Conservation (phyloP, 2,113 vertebrate genomes). For the Trichomycterus rosablanca region DNA sequence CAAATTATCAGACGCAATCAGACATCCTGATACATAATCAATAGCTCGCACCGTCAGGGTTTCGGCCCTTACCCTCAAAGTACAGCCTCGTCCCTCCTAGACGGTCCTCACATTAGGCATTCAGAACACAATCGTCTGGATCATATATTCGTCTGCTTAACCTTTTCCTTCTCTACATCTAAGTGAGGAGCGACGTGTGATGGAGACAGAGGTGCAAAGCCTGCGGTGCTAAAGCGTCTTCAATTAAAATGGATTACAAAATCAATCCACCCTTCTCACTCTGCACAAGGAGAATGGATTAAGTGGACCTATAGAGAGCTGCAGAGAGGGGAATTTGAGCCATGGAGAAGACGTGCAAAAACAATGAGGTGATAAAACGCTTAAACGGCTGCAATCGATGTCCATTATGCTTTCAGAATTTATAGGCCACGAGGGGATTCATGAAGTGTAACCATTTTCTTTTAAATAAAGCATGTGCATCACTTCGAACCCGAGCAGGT, state of each 20-base stretch:
- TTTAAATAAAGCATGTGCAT: slow-evolving; percentile 20
- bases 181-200: background rate
- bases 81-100: background rate
- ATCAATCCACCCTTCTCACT: slow-evolving; percentile 38
- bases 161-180: slow-evolving; percentile 24
- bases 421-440: slow-evolving; percentile 10
- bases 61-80: background rate
- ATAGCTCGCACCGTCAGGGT: background rate
- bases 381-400: slow-evolving; percentile 32
- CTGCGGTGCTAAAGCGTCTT: slow-evolving; percentile 19
- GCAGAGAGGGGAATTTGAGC: slow-evolving; percentile 12
- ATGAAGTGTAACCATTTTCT: slow-evolving; percentile 14
- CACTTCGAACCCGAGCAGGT: background rate
- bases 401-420: slow-evolving; percentile 29
- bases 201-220: background rate
- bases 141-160: slow-evolving; percentile 27
- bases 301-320: slow-evolving; percentile 16
- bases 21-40: slow-evolving; percentile 12
- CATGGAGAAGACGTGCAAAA: slow-evolving; percentile 7
- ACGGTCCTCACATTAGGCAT: background rate
- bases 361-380: slow-evolving; percentile 35
- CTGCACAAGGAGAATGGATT: slow-evolving; percentile 39
- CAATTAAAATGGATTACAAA: slow-evolving; percentile 50
- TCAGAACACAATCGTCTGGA: background rate
- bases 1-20: slow-evolving; percentile 19